These are phyloP conservation scores for Typhlomys cinereus DNA, from an alignment of 2,113 vertebrate genomes.

Conservation along the genomic window DNA sequence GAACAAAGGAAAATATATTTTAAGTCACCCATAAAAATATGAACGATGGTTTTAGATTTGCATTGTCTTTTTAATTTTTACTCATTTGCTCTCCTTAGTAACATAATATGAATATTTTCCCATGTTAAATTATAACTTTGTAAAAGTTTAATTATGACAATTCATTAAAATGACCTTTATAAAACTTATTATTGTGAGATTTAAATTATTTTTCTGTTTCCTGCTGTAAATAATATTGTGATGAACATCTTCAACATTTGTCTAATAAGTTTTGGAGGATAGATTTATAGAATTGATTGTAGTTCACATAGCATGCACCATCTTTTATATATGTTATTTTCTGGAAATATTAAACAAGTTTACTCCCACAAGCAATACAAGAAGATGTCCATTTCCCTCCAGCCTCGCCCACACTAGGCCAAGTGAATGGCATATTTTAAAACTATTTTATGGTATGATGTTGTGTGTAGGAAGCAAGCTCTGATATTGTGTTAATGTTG, in stretches of 20 bases:
- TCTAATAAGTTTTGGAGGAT: background rate
- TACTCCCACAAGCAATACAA: constrained; percentile 44
- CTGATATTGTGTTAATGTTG: background rate
- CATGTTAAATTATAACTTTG: background rate
- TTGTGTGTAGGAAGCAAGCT: constrained; percentile 39
- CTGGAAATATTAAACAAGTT: constrained; percentile 32
- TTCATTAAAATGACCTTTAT: background rate
- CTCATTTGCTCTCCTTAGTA: background rate
- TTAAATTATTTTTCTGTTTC: background rate
- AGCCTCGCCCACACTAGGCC: background rate
- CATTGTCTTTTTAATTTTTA: background rate
- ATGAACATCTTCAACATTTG: background rate
- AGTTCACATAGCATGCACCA: background rate
- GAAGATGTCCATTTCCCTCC: constrained; percentile 46
- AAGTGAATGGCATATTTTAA: constrained; percentile 30
- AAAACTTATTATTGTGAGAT: background rate
- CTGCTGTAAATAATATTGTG: background rate
- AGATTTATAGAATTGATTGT: background rate
- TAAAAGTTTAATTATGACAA: background rate
- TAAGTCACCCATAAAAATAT: background rate
- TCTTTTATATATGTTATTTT: constrained; percentile 8
- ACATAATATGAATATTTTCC: background rate
- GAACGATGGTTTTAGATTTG: background rate
- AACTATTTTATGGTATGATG: constrained; percentile 38
- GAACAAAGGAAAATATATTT: background rate